Conservation (phyloP, 2,797 vertebrate genomes). For the Sternarchorhynchus goeldii region DNA sequence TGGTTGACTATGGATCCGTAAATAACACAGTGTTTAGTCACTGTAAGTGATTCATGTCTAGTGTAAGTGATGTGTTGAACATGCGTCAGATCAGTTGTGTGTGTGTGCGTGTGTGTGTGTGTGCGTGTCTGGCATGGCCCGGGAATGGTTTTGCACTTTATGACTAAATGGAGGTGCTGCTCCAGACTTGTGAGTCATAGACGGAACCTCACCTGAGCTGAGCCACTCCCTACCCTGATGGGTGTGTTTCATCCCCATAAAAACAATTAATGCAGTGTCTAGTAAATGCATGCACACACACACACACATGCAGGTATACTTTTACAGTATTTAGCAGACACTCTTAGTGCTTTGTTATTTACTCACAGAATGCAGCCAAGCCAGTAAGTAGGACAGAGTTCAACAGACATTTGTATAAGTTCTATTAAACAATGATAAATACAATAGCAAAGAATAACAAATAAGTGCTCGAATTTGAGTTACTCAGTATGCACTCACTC, state of each 20-base stretch:
- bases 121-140: constrained; percentile 8
- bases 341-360: too few species aligned
- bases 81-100: constrained; percentile 14
- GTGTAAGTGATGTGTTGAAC: background rate
- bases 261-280: constrained; percentile 54
- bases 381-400: too few species aligned
- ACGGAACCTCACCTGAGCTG: constrained; percentile 6
- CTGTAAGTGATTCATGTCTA: background rate
- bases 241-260: constrained; percentile 38
- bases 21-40: constrained; percentile 5
- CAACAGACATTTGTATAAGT: too few species aligned
- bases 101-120: constrained; percentile 10
- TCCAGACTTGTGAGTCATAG: constrained; percentile 28
- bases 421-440: too few species aligned
- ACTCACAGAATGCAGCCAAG: too few species aligned
- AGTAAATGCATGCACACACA: constrained; percentile 20
- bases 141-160: background rate
- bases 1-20: too few species aligned
- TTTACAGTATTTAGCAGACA: background rate
- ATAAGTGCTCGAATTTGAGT: too few species aligned
- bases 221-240: constrained; percentile 30
- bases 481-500: constrained; percentile 16
- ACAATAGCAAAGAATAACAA: too few species aligned
- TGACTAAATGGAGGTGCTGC: background rate
- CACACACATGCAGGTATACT: constrained; percentile 23